A percentile compares a stretch with the other conserved stretches of the same genome.
Evolutionary conservation across 2,113 vertebrate species (phyloP).

Genomic region (Psephotus haematonotus): DNA sequence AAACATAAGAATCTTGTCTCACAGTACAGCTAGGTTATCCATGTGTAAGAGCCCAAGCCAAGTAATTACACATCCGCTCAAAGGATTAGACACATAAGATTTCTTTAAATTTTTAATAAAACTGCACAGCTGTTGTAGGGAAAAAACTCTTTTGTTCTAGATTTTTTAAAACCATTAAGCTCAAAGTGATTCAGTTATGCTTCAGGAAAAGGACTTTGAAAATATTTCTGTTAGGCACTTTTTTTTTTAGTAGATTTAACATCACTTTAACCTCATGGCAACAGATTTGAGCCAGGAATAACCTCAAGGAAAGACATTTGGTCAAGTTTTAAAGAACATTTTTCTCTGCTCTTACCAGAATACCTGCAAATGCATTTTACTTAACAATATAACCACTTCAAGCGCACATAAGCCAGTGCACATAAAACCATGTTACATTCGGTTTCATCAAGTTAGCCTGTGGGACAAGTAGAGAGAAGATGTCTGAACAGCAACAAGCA

Average conservation of each 20-base stretch:
- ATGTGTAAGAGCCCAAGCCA: constrained; percentile 72
- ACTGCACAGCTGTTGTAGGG: constrained; percentile 73
- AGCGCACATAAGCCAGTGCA: fast-evolving
- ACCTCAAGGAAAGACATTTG: neutral
- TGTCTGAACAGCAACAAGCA: neutral
- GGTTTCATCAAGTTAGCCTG: neutral
- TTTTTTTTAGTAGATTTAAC: constrained; percentile 22
- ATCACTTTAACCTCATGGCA: constrained; percentile 12
- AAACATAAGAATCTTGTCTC: constrained; percentile 74
- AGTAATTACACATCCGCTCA: constrained; percentile 75
- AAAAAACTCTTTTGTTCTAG: constrained; percentile 71
- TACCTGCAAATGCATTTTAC: neutral
- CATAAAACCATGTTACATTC: fast-evolving
- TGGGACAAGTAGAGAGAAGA: neutral
- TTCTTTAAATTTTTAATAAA: constrained; percentile 80
- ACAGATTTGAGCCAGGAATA: neutral
- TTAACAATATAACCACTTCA: neutral
- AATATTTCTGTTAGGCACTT: constrained; percentile 46
- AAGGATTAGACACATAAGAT: constrained; percentile 74
- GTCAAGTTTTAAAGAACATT: neutral
- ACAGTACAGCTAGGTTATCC: constrained; percentile 65
- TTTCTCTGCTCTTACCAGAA: neutral
- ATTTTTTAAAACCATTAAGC: constrained; percentile 64
- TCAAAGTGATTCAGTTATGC: constrained; percentile 63
- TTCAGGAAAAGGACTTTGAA: constrained; percentile 58